Evolutionary conservation across 2,113 vertebrate species (phyloP), one percentile per base, ranked within the genome.

Genomic region (Bufo bufo): DNA sequence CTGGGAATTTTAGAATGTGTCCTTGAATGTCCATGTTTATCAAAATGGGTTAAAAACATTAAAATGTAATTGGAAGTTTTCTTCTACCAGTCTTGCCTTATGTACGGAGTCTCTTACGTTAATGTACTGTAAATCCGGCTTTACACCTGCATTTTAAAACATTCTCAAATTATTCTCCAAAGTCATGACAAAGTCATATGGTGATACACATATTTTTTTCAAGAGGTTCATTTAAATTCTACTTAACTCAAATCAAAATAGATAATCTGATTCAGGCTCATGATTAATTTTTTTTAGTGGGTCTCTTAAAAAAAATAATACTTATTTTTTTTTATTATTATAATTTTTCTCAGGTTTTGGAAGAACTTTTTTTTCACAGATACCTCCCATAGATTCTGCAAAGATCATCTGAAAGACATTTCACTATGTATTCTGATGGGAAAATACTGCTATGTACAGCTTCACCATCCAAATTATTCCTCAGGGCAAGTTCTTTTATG

Each of bases 321-420:
- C 12, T 5, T 4, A 2, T 71, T 71, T 50, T 11, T 54, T 75
- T 19, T 75, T 49, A 4, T 54, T 56, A 6, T 54, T n/a, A 19
- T n/a, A 54, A 11, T 63, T 82, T 82, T 63, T 59, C 52, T 43
- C n/a, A 45, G 20, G n/a, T 72, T 45, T 52, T 58, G 66, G 66
- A 84, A 84, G 23, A 71, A 72, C 50, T 16, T 49, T 56, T 84
- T 84, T 72, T 84, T 84, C 13, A 74, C 50, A 72, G 52, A 82
- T 74, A 84, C 66, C 82, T 74, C 66, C 82, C 82, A 71, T 74
- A 74, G 82, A 84, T 84, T 72, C 23, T 56, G 66, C n/a, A 45
- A 66, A 84, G 66, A 72, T 84, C 82, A 84, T 84, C 50, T 84
- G 66, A 84, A 84, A 84, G 82, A 84, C 82, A 84, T 84, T 84